phyloP scores from a whole-genome alignment of 2,888 invertebrate genomes.

The Drosophila emarginata region DNA sequence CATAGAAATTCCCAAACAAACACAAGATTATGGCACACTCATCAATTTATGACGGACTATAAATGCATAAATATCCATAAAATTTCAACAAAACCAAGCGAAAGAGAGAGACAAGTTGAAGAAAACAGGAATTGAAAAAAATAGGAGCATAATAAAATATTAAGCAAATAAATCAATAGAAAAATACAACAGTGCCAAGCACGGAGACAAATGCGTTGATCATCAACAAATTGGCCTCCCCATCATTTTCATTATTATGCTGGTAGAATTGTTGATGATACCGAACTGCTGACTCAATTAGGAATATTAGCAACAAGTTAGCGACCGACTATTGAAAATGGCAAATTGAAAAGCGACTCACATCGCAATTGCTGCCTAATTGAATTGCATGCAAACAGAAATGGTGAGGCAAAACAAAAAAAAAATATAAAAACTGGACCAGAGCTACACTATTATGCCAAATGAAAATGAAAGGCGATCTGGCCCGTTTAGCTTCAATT shows the following conservation, averaged over 20 bases:
- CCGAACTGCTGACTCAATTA: constrained; percentile 69
- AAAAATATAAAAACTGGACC: constrained; percentile 28
- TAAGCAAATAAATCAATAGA: constrained; percentile 24
- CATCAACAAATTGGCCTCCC: constrained; percentile 37
- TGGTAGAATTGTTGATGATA: constrained; percentile 7
- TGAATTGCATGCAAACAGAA: constrained; percentile 72
- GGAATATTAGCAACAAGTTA: constrained; percentile 59
- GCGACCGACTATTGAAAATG: constrained; percentile 33
- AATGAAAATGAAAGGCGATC: constrained; percentile 63
- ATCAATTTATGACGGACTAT: constrained; percentile 46
- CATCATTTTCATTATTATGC: not conserved
- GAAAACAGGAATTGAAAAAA: constrained; percentile 6
- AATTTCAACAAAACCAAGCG: constrained; percentile 32
- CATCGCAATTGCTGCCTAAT: constrained; percentile 58
- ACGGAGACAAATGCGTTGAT: constrained; percentile 34
- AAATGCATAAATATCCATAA: constrained; percentile 46
- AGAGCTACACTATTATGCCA: constrained; percentile 13
- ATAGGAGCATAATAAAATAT: constrained; percentile 37
- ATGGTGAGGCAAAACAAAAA: constrained; percentile 1
- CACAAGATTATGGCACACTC: constrained; percentile 21
- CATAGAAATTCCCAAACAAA: constrained; percentile 12
- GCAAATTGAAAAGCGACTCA: constrained; percentile 65
- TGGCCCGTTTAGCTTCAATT: constrained; percentile 52
- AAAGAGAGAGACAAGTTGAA: constrained; percentile 6
- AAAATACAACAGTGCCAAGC: constrained; percentile 27